Percentiles rank a stretch among this genome's conserved stretches.
Conservation (phyloP, 1,140 invertebrate species). For the Apis cerana region DNA sequence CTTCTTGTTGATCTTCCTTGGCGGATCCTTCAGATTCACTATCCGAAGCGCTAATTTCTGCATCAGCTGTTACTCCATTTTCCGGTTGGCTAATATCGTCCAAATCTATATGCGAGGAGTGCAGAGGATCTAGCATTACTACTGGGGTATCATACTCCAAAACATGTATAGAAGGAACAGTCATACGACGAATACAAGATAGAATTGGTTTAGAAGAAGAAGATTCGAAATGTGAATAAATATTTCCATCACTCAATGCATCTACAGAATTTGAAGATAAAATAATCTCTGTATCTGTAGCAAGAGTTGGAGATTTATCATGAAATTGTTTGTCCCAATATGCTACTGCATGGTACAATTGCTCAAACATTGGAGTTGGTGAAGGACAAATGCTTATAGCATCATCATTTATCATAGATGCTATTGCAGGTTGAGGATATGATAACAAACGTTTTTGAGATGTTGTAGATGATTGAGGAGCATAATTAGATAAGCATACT, state of each 20-base stretch:
- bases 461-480: constrained; percentile 70
- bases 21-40: constrained; percentile 81
- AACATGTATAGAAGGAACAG: constrained; percentile 73
- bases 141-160: constrained; percentile 75
- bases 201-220: constrained; percentile 29
- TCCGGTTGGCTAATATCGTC: constrained; percentile 80
- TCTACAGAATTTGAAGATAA: constrained; percentile 44
- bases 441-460: constrained; percentile 75
- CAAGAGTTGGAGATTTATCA: constrained; percentile 68
- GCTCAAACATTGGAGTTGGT: constrained; percentile 82
- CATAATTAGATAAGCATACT: constrained; percentile 71
- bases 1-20: constrained; percentile 81
- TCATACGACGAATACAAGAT: constrained; percentile 69
- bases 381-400: constrained; percentile 73
- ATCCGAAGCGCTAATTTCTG: constrained; percentile 81
- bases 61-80: constrained; percentile 77
- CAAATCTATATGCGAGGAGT: constrained; percentile 78
- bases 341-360: constrained; percentile 81
- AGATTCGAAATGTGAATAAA: constrained; percentile 37
- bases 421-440: constrained; percentile 68
- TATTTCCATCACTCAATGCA: constrained; percentile 50
- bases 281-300: constrained; percentile 53
- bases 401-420: constrained; percentile 37
- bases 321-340: constrained; percentile 80
- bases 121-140: constrained; percentile 78